Conservation (phyloP, 2,797 vertebrate species). For the Sebastes minor region DNA sequence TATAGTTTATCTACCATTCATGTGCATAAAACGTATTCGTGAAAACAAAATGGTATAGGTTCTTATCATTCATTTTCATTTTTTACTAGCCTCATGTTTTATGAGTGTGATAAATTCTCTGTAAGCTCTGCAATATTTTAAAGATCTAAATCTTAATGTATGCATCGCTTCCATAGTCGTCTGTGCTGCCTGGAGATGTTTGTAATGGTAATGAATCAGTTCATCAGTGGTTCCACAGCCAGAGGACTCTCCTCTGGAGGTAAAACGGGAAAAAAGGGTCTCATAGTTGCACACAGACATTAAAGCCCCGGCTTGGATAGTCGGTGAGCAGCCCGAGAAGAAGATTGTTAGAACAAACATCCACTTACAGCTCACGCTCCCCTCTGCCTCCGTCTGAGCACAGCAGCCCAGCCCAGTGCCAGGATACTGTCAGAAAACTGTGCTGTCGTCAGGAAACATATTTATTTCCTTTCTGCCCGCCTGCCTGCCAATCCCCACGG, state of each 20-base stretch:
- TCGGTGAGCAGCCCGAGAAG: conserved; percentile 40
- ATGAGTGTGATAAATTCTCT: neutral
- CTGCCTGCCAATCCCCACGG: conserved; percentile 75
- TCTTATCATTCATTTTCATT: neutral
- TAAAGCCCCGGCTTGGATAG: conserved; percentile 42
- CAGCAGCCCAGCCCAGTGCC: conserved; percentile 65
- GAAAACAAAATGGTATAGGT: neutral
- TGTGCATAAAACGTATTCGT: neutral
- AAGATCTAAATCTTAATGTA: conserved; percentile 37
- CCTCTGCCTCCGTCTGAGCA: conserved; percentile 61
- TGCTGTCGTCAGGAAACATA: conserved; percentile 81
- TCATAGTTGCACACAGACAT: conserved; percentile 45
- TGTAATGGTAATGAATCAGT: conserved; percentile 56
- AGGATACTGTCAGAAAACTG: conserved; percentile 79
- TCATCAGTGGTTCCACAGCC: conserved; percentile 41
- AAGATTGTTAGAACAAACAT: conserved; percentile 68
- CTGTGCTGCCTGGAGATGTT: conserved; percentile 49
- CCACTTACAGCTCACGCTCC: conserved; percentile 58
- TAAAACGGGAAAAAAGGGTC: neutral
- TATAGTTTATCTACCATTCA: neutral
- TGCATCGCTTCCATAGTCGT: conserved; percentile 25
- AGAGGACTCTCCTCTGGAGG: conserved; percentile 40
- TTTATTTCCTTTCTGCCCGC: conserved; percentile 80
- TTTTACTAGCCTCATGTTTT: neutral
- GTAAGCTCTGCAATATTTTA: conserved; percentile 12